Evolutionary conservation across 2,113 vertebrate species (phyloP).

Genomic region (Colius striatus): DNA sequence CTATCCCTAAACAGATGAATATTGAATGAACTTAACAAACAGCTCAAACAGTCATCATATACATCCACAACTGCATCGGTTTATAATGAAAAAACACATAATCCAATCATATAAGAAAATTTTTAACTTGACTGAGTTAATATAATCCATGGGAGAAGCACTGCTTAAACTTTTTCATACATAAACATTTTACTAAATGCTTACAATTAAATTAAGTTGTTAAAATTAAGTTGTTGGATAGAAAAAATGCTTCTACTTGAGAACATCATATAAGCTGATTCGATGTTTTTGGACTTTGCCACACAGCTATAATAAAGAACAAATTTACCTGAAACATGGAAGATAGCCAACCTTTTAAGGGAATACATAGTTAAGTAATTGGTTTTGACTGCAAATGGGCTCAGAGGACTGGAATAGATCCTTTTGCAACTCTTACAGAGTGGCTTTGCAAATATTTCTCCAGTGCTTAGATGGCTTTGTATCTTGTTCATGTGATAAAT

Average conservation of each 20-base stretch:
- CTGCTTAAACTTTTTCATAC: background rate
- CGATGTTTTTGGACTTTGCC: background rate
- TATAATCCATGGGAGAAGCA: background rate
- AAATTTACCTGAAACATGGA: slow-evolving; percentile 31
- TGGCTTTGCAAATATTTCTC: background rate
- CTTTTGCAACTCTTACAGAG: background rate
- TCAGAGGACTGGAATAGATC: background rate
- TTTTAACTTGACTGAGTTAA: background rate
- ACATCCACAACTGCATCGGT: background rate
- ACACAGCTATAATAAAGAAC: background rate
- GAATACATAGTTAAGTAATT: background rate
- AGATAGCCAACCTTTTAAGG: background rate
- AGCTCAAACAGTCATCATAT: background rate
- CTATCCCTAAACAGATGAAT: background rate
- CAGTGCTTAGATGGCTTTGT: background rate
- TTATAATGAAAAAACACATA: background rate
- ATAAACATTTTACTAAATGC: background rate
- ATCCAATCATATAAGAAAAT: background rate
- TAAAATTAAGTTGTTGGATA: background rate
- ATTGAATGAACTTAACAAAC: background rate
- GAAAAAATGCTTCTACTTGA: background rate
- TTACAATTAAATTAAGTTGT: background rate
- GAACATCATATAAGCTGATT: background rate
- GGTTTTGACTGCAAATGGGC: background rate
- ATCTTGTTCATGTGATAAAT: background rate